phyloP scores from a whole-genome alignment of 2,113 vertebrate genomes.

The Dipodomys ordii region DNA sequence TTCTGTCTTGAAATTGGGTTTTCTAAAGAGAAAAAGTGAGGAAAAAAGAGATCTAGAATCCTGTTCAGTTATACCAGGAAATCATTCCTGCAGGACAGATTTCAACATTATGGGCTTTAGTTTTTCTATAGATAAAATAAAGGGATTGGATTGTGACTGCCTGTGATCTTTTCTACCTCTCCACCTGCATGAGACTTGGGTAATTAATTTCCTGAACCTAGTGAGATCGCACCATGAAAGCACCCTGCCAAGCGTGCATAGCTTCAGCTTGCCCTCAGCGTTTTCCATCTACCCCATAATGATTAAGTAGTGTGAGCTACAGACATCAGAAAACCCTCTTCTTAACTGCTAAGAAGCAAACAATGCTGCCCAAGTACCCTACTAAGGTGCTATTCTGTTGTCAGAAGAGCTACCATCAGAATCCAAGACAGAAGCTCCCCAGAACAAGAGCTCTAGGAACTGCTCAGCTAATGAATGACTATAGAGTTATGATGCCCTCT shows the following conservation, averaged over 20 bases:
- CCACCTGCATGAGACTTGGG: background rate
- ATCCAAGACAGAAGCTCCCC: background rate
- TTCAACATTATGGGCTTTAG: background rate
- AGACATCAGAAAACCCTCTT: background rate
- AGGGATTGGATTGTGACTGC: background rate
- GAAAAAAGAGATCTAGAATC: background rate
- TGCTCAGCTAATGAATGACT: background rate
- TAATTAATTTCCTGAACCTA: background rate
- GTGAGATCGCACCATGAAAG: background rate
- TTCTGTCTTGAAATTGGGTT: background rate
- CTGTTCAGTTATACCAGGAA: background rate
- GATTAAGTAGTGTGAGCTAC: background rate
- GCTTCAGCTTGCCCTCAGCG: too few relatives aligned
- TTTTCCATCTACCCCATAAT: background rate
- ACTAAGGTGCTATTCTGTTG: background rate
- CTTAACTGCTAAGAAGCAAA: background rate
- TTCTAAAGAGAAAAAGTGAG: background rate
- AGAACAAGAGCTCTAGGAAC: background rate
- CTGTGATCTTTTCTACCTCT: background rate
- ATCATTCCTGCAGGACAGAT: background rate
- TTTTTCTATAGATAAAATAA: background rate
- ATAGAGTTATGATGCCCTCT: conserved; percentile 69
- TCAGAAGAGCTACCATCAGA: background rate
- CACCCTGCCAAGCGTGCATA: fast-evolving
- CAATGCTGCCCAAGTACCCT: too few relatives aligned